These are phyloP conservation scores for Machaerirhynchus nigripectus DNA, from an alignment of 2,113 vertebrate genomes.

Conservation along the genomic window DNA sequence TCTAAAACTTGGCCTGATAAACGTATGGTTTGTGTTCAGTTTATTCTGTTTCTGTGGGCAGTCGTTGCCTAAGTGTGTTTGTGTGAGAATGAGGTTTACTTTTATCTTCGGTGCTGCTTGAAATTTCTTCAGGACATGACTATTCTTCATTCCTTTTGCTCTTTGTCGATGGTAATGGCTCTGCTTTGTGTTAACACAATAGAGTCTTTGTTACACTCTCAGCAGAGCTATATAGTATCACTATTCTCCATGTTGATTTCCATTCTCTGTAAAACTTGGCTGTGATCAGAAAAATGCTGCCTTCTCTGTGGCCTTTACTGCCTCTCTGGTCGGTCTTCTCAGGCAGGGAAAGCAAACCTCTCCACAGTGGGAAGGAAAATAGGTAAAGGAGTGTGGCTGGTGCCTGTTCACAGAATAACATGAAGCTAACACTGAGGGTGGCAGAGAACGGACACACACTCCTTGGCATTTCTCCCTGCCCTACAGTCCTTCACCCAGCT, in stretches of 20 bases:
- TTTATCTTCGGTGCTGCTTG: not conserved
- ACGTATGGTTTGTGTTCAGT: not conserved
- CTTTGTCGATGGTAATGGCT: not conserved
- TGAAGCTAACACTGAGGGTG: not conserved
- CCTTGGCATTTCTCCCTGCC: not conserved
- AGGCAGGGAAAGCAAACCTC: not conserved
- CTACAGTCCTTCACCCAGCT: not conserved
- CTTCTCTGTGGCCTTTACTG: not conserved
- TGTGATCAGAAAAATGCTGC: not conserved
- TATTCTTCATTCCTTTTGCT: constrained; percentile 10
- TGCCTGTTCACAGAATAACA: not conserved
- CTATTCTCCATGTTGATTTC: constrained; percentile 22
- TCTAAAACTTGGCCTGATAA: not conserved
- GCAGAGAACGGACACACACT: not conserved
- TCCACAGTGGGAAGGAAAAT: not conserved
- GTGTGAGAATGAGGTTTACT: not conserved
- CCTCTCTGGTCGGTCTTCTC: not conserved
- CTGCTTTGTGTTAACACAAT: constrained; percentile 17
- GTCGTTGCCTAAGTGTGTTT: not conserved
- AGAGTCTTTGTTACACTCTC: not conserved
- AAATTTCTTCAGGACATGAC: constrained; percentile 40
- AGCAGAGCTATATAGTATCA: not conserved
- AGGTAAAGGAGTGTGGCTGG: not conserved
- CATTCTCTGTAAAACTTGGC: not conserved
- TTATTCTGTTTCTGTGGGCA: not conserved